Evolutionary conservation across 2,113 vertebrate species (phyloP), one percentile per base, ranked within the genome.

Genomic region (Hassar affinis): DNA sequence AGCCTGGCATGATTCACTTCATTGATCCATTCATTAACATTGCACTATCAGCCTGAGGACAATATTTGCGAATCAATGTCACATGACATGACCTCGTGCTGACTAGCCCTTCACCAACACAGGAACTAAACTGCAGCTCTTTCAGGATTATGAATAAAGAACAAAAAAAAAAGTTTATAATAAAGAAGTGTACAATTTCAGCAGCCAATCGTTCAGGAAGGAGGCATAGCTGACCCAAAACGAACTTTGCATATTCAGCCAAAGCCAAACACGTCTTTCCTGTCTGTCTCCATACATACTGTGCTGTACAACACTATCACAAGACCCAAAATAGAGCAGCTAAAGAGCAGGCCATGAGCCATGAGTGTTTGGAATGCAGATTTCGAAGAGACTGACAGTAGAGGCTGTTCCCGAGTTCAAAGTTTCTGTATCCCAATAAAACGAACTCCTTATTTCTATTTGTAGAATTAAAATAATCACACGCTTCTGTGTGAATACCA

Each of bases 21-120:
- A 94, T 93, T 90, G 91, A 93, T 93, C 89, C 86, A 91, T 91
- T 93, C 88, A 91, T 91, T 87, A 87, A 87, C 89, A 89, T 88
- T 91, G 90, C 89, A 88, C 86, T 88, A 89, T 92, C 91, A 92
- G 86, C 86, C 90, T 87, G 89, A 85, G 87, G 88, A 92, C 92
- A 93, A 90, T 92, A 91, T 93, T 92, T 93, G 89, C 90, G 87
- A 92, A 91, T 90, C 88, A 87, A 84, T 90, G 85, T 78, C 86
- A 87, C 64, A 80, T 83, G 86, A 85, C 66, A 80, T 45, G 80
- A 83, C 52, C 74, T 47, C 62, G 61, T 38, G n/a, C 15, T 57
- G n/a, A 51, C 68, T 75, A 79, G 54, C 42, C 38, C 85, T 66
- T 82, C 17, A 22, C 54, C 42, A 51, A 51, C 9, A 77, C 61